Conservation (phyloP, 1,140 invertebrate species). For the Drusus annulatus region DNA sequence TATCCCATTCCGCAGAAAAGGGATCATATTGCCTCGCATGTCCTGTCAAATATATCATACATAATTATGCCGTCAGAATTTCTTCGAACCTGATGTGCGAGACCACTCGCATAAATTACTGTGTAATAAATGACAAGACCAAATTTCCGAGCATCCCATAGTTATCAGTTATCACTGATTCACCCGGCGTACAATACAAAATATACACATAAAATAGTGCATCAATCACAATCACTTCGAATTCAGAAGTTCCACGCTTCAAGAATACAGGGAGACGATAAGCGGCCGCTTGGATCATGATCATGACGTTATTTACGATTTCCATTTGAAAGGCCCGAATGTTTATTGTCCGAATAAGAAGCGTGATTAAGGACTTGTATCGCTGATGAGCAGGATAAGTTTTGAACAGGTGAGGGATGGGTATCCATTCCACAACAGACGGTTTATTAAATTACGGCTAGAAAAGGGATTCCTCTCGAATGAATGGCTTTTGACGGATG, state of each 20-base stretch:
- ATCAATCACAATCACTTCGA: constrained; percentile 1
- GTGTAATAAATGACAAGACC: no score
- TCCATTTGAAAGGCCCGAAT: constrained; percentile 1
- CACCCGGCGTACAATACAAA: no score
- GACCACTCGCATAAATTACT: no score
- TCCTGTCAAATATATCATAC: constrained; percentile 17
- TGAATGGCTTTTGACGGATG: constrained; percentile 35
- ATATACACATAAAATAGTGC: no score
- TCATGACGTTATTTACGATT: background rate
- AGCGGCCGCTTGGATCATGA: background rate
- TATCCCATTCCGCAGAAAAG: background rate
- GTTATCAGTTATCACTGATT: no score
- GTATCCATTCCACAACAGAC: constrained; percentile 14
- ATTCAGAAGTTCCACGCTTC: background rate
- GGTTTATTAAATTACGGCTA: constrained; percentile 25
- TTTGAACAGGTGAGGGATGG: constrained; percentile 31
- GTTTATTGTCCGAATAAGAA: constrained; percentile 11
- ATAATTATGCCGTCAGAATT: background rate
- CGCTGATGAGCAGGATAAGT: constrained; percentile 3
- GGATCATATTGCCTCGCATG: background rate
- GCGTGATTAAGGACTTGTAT: constrained; percentile 28
- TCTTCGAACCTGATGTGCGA: background rate
- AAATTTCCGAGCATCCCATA: no score
- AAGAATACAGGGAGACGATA: background rate
- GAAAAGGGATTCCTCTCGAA: constrained; percentile 32